These are phyloP conservation scores for Trichogramma dendrolimi DNA, from an alignment of 2,888 invertebrate species.

Conservation along the genomic window DNA sequence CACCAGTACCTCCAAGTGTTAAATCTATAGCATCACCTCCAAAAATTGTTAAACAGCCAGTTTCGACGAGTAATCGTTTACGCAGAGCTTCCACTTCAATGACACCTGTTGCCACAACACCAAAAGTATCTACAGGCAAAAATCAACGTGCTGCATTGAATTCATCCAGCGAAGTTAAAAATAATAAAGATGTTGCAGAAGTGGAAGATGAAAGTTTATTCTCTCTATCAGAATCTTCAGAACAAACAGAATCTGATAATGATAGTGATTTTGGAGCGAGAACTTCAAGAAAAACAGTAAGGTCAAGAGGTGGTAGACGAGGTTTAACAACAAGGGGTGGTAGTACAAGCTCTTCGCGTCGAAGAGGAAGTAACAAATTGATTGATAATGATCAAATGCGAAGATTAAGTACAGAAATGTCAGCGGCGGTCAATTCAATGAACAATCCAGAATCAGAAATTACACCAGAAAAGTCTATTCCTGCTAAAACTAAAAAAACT, in stretches of 20 bases:
- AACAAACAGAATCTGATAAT: constrained; percentile 46
- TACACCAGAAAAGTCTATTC: constrained; percentile 32
- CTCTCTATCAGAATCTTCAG: constrained; percentile 44
- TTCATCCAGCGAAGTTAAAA: constrained; percentile 15
- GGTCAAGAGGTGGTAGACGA: constrained; percentile 47
- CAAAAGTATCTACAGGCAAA: constrained; percentile 16
- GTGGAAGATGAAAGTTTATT: constrained; percentile 36
- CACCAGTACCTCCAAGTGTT: constrained; percentile 15
- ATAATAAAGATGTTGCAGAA: constrained; percentile 34
- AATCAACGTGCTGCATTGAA: constrained; percentile 9
- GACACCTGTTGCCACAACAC: constrained; percentile 13
- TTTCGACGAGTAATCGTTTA: constrained; percentile 18
- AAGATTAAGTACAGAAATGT: constrained; percentile 50
- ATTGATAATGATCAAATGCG: constrained; percentile 48
- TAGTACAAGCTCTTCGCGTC: constrained; percentile 39
- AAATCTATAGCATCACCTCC: constrained; percentile 14
- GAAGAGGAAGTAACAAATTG: constrained; percentile 45
- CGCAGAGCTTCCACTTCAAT: constrained; percentile 24
- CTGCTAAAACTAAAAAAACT: constrained; percentile 37
- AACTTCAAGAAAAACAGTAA: constrained; percentile 40
- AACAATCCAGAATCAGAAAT: constrained; percentile 47
- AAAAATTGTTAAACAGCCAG: constrained; percentile 25
- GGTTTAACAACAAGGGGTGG: constrained; percentile 49
- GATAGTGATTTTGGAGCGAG: constrained; percentile 48
- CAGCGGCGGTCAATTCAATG: constrained; percentile 50